Conservation (phyloP, 2,797 vertebrate species). For the Pterois miles region DNA sequence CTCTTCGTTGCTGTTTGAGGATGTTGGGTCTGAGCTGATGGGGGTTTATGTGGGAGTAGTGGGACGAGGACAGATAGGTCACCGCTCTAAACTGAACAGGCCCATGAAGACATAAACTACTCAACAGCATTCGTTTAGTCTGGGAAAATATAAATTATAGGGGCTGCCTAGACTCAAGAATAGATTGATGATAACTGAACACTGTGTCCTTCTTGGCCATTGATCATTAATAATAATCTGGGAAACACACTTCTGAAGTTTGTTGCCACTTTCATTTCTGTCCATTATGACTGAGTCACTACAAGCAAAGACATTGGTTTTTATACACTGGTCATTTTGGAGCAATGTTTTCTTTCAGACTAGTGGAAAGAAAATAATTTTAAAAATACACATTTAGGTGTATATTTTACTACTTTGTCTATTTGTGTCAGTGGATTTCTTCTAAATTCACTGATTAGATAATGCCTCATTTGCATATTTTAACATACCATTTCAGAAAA, state of each 20-base stretch:
- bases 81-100: constrained; percentile 47
- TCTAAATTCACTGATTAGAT: background rate
- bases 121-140: constrained; percentile 61
- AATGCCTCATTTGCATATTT: background rate
- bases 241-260: background rate
- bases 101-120: constrained; percentile 46
- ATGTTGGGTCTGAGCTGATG: constrained; percentile 34
- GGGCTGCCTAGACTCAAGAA: constrained; percentile 3
- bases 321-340: background rate
- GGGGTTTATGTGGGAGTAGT: constrained; percentile 54
- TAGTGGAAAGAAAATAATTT: background rate
- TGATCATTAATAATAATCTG: constrained; percentile 15
- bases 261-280: background rate
- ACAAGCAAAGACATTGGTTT: background rate
- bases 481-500: background rate
- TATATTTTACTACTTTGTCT: background rate
- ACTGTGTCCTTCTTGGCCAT: constrained; percentile 7
- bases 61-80: constrained; percentile 55
- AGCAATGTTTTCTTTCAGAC: background rate
- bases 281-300: background rate
- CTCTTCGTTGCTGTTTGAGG: constrained; percentile 10
- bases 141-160: constrained; percentile 56
- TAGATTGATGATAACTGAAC: constrained; percentile 16
- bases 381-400: background rate
- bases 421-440: background rate